Base-by-base conservation (phyloP, 2,888 invertebrate species). In the Rhodophaea formosa region DNA sequence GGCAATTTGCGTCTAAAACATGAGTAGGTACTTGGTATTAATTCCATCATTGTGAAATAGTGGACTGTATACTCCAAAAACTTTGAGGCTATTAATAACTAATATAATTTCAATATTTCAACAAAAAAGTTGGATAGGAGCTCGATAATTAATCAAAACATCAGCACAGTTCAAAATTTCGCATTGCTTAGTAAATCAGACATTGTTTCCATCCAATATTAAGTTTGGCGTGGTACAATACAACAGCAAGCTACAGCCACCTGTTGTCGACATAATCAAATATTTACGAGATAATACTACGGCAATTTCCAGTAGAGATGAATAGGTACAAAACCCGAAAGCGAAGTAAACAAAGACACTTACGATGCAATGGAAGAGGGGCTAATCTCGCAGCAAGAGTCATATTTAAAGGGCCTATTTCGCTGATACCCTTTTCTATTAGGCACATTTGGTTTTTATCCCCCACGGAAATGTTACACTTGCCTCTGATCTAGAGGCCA, bases 301-400 rank as follows among this genome's bases (percentile, higher is more conserved):
- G 35, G 10, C 23, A 23, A 23, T 23, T 23, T 23, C 10, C 35
- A 35, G 3, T 10, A 35, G 39, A 39, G 39, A 39, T 39, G 12
- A 39, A n/a, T n/a, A n/a, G n/a, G 1, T 12, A 39, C n/a, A 3
- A n/a, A 39, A 39, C 5, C 39, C 12, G 5, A 39, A 46, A 46
- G 3, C 3, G n/a, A 47, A 30, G n/a, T n/a, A n/a, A 1, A 47
- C 30, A 46, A 3, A 10, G 10, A 12, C 8, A 86, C 88, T 89
- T 81, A 88, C 89, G 87, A 75, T 80, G 85, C 32, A 80, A 71
- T 59, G 30, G 29, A 47, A 80, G 72, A 60, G 30, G 29, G 30
- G 77, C 76, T 72, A 88, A 73, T 72, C 86, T 84, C 57, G 84
- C 82, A 46, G 89, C 82, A 69, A 90, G 74, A 68, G 88, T 90